Base-by-base conservation (phyloP, 2,113 vertebrate genomes). In the Poecilia latipinna region DNA sequence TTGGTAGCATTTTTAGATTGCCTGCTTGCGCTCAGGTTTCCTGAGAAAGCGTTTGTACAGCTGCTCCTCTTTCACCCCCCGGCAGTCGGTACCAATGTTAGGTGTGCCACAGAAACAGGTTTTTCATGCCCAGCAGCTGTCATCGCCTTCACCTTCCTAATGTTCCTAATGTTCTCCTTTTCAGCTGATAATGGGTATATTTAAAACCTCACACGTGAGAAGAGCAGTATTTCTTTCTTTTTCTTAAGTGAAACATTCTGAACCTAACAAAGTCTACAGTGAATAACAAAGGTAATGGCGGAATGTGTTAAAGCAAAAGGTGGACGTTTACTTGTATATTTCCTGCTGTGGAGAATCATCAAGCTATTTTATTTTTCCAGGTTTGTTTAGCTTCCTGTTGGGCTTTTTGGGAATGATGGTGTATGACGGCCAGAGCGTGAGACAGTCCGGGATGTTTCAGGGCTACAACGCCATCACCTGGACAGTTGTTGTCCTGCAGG, bases 401-500 rank as follows among this genome's bases (percentile, higher is more conserved):
- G 96, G 96, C 77, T 77, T 96, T 29, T 80, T 94, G 82, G 97
- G 96, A 77, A 96, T 98, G 78, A 94, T 96, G 51, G 86, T 92
- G 76, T 97, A 96, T 63, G 98, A 99, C 35, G 95, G 96, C 54
- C 84, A 95, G 57, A 90, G 91, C 2, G 88, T 99, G 70, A 90
- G 85, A 69, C 88, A 96, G 87, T 90, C 91, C 7, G 97, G 98
- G 83, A 95, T 99, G 90, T 97, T 99, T 91, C 97, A 98, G 91
- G 97, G 97, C 67, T 99, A 98, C 93, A 97, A 94, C 88, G 85
- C 68, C 26, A 89, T 97, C 79, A 97, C 98, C 29, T 97, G 95
- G 93, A 89, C 89, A 33, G 97, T 99, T 15, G 96, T 99, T 39
- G 29, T 94, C 83, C 93, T 99, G 13, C 98, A 99, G 97, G 98